These are phyloP conservation scores for Mallotus villosus DNA, from an alignment of 2,797 vertebrate genomes.

Conservation along the genomic window DNA sequence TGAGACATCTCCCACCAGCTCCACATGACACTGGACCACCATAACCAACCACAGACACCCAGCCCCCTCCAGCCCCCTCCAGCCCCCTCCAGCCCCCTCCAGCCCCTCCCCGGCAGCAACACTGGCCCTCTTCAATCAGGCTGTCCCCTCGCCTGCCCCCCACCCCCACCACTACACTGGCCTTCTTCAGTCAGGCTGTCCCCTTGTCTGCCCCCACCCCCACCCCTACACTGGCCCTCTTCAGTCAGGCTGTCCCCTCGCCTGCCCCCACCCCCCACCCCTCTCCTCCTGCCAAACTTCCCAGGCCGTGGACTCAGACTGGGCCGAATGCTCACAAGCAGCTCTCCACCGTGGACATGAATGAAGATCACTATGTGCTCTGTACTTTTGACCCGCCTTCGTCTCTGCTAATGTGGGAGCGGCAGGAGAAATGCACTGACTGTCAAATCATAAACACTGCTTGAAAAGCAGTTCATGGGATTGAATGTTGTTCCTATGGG, in stretches of 20 bases:
- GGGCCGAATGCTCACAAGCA: conserved; percentile 5
- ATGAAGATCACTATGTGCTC: conserved; percentile 29
- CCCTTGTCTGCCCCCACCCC: neutral
- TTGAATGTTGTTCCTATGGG: conserved; percentile 21
- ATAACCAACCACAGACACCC: conserved; percentile 14
- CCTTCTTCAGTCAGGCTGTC: neutral
- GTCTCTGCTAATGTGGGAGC: too few relatives aligned
- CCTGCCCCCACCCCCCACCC: neutral
- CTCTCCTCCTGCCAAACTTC: conserved; percentile 19
- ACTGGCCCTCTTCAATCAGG: neutral
- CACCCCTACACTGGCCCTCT: neutral
- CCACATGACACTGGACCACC: conserved; percentile 59
- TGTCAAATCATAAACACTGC: too few relatives aligned
- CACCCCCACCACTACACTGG: neutral
- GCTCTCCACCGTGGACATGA: conserved; percentile 14
- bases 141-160: neutral
- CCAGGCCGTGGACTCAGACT: conserved; percentile 20
- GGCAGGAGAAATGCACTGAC: neutral
- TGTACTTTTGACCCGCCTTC: conserved; percentile 17
- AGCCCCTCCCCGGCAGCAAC: neutral
- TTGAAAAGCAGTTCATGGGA: too few relatives aligned
- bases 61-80: neutral
- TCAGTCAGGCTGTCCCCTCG: neutral
- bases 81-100: neutral
- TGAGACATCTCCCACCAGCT: conserved; percentile 74